Conservation (phyloP, 2,797 vertebrate genomes). For the Sylvia borin region DNA sequence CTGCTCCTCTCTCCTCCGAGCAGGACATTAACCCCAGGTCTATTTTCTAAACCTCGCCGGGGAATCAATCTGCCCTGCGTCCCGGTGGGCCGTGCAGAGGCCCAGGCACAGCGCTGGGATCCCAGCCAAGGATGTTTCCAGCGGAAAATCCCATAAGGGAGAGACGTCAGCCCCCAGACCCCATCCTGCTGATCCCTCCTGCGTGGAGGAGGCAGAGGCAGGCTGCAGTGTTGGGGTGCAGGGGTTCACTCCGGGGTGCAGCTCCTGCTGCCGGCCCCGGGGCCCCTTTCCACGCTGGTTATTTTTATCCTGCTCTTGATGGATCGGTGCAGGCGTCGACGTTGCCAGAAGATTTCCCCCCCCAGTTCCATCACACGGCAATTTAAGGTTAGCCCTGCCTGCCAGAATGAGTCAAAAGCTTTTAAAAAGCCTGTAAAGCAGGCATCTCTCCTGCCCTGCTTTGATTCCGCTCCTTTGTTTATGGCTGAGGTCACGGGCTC, state of each 20-base stretch:
- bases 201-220: rapidly evolving
- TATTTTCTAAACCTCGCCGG: neutral
- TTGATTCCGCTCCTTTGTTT: slow-evolving; percentile 50
- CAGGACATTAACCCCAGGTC: neutral
- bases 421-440: slow-evolving; percentile 52
- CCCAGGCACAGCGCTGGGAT: neutral
- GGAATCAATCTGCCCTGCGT: neutral
- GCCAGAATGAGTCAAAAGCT: slow-evolving; percentile 56
- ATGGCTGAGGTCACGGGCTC: slow-evolving; percentile 41
- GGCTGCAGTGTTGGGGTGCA: neutral
- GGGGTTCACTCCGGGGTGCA: neutral
- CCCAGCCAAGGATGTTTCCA: neutral
- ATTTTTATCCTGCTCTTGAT: slow-evolving; percentile 41
- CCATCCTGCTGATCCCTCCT: neutral
- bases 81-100: neutral
- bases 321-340: neutral
- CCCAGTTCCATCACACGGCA: slow-evolving; percentile 42
- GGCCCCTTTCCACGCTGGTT: neutral
- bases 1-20: neutral
- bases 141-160: rapidly evolving
- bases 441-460: slow-evolving; percentile 45
- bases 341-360: slow-evolving; percentile 35
- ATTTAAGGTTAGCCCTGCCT: slow-evolving; percentile 56
- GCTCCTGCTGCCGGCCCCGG: neutral
- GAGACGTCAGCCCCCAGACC: neutral